Conservation (phyloP, 1,140 invertebrate genomes). For the Nixonia krombeini region DNA sequence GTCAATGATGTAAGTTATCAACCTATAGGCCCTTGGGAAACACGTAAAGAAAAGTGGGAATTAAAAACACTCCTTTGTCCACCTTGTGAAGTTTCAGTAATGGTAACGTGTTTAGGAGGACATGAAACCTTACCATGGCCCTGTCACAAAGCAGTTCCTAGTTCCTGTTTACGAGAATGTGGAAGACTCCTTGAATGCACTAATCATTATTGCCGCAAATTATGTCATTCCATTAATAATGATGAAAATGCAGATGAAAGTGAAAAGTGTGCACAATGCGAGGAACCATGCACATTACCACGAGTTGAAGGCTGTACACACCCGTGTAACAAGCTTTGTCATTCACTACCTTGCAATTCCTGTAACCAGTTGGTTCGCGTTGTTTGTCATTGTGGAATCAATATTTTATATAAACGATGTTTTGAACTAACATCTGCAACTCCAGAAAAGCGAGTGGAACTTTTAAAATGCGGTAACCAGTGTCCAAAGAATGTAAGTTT, state of each 20-base stretch:
- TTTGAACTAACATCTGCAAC: conserved; percentile 74
- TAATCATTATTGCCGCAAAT: conserved; percentile 83
- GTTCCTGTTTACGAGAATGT: conserved; percentile 83
- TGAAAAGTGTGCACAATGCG: conserved; percentile 79
- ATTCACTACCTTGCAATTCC: conserved; percentile 78
- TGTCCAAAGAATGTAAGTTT: conserved; percentile 85
- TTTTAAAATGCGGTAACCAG: conserved; percentile 84
- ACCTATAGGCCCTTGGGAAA: conserved; percentile 82
- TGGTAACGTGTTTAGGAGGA: conserved; percentile 84
- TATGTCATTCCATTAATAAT: conserved; percentile 78
- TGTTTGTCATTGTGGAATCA: conserved; percentile 85
- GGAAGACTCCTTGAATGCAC: conserved; percentile 79
- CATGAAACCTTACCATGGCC: conserved; percentile 85
- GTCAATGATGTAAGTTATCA: conserved; percentile 70
- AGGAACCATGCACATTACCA: conserved; percentile 77
- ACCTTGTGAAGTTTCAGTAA: conserved; percentile 79
- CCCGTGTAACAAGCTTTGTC: conserved; percentile 82
- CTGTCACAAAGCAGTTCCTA: conserved; percentile 80
- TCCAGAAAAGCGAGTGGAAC: conserved; percentile 67
- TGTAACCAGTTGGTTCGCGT: conserved; percentile 82
- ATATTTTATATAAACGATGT: conserved; percentile 82
- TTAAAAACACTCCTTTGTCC: conserved; percentile 79
- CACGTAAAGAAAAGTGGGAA: conserved; percentile 76
- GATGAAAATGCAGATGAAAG: conserved; percentile 67
- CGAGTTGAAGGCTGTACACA: conserved; percentile 86